Percentiles rank a stretch among this genome's conserved stretches.
Conservation (phyloP, 2,797 vertebrate genomes). For the Falco biarmicus region DNA sequence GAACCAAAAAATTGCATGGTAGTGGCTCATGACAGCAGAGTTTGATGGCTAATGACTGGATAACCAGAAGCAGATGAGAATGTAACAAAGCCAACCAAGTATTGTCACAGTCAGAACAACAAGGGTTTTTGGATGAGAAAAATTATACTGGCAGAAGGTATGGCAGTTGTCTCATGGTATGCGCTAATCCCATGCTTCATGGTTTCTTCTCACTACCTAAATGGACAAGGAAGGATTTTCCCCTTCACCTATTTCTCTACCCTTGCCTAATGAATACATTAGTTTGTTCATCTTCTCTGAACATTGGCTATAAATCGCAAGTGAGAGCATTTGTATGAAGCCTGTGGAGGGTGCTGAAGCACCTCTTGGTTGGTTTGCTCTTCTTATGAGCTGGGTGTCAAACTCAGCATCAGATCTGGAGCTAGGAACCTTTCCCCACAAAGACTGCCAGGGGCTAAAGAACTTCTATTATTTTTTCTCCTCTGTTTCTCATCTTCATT, state of each 20-base stretch:
- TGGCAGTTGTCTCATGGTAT: background rate
- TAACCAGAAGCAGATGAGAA: constrained; percentile 24
- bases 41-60: constrained; percentile 32
- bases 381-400: background rate
- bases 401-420: background rate
- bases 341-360: background rate
- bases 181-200: background rate
- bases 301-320: background rate
- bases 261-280: background rate
- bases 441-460: background rate
- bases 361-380: background rate
- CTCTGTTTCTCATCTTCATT: background rate
- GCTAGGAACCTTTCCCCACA: background rate
- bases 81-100: background rate
- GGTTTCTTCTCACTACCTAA: background rate
- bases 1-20: constrained; percentile 12
- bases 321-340: background rate
- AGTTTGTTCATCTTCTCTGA: background rate
- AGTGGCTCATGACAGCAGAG: background rate
- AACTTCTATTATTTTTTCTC: background rate
- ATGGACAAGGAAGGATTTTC: background rate
- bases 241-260: background rate
- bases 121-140: background rate
- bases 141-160: background rate
- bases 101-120: background rate